phyloP scores from a whole-genome alignment of 2,113 vertebrate species.

The Elephantulus edwardii region DNA sequence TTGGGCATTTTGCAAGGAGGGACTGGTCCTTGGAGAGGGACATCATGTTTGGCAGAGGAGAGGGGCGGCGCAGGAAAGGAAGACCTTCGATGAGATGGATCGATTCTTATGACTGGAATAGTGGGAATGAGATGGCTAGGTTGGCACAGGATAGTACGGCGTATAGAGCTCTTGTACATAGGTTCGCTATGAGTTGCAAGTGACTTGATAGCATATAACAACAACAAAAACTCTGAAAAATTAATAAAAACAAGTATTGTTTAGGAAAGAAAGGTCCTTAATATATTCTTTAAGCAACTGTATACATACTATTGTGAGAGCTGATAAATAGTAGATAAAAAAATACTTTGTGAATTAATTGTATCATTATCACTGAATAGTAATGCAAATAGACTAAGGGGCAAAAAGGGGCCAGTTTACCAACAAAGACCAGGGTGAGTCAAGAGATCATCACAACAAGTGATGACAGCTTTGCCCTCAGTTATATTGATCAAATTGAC shows the following conservation, averaged over 20 bases:
- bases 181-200: too few species aligned
- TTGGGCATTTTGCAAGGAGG: too few species aligned
- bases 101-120: too few species aligned
- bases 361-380: neutral
- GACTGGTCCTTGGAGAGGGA: too few species aligned
- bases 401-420: neutral
- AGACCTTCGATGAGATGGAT: too few species aligned
- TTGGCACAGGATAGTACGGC: too few species aligned
- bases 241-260: neutral
- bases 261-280: neutral
- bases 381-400: neutral
- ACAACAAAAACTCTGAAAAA: conserved; percentile 2
- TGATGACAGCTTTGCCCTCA: neutral
- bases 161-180: too few species aligned
- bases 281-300: neutral
- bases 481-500: neutral
- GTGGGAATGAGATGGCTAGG: too few species aligned
- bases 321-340: conserved; percentile 13
- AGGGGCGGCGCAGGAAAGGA: too few species aligned
- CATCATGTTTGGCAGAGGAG: too few species aligned
- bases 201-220: too few species aligned
- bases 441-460: neutral
- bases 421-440: neutral
- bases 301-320: neutral
- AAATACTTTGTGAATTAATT: neutral